These are phyloP conservation scores for Carettochelys insculpta DNA, from an alignment of 2,113 vertebrate genomes.

Conservation along the genomic window DNA sequence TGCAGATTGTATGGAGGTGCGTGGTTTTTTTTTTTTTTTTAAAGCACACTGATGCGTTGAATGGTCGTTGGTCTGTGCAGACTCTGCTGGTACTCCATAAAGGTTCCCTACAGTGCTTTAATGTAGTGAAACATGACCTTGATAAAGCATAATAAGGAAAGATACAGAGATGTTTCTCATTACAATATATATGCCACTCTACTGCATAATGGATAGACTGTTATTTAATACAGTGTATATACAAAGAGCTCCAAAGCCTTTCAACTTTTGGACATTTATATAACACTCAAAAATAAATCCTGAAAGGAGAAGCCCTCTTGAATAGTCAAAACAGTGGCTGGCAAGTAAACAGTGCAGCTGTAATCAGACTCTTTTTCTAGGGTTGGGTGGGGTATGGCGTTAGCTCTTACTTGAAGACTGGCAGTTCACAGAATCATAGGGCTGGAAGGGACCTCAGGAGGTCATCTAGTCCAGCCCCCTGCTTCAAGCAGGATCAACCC, in stretches of 20 bases:
- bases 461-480: no score
- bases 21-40: no score
- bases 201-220: not conserved
- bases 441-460: no score
- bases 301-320: not conserved
- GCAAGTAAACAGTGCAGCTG: not conserved
- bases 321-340: not conserved
- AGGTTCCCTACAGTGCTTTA: not conserved
- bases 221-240: not conserved
- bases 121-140: not conserved
- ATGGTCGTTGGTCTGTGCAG: not conserved
- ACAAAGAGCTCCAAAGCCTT: not conserved
- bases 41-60: not conserved
- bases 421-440: not conserved
- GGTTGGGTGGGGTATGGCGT: not conserved
- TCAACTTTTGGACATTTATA: not conserved
- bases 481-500: no score
- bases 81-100: not conserved
- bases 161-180: not conserved
- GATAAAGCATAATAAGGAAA: not conserved
- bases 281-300: not conserved
- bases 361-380: not conserved
- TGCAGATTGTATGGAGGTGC: not conserved
- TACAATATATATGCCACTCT: not conserved
- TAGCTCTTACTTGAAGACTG: not conserved